These are phyloP conservation scores for Alcis repandata DNA, from an alignment of 2,888 invertebrate species.

Conservation along the genomic window DNA sequence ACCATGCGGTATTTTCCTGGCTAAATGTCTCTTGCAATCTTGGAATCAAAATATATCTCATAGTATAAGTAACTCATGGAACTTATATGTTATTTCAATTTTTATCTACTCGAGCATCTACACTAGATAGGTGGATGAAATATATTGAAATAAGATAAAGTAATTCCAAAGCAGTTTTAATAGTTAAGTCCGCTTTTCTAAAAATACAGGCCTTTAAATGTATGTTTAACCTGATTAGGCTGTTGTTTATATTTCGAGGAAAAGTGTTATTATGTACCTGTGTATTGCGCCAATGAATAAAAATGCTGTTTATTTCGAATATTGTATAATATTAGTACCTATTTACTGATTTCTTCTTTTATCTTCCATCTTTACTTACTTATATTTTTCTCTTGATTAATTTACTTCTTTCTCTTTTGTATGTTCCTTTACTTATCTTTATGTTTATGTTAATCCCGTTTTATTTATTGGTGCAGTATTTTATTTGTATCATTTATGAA, in stretches of 20 bases:
- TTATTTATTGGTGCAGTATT: slow-evolving; percentile 75
- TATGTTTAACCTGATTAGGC: slow-evolving; percentile 63
- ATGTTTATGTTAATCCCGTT: slow-evolving; percentile 50
- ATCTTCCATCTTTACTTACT: slow-evolving; percentile 3
- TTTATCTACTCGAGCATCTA: slow-evolving; percentile 56
- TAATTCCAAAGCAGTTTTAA: slow-evolving; percentile 62
- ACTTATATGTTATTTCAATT: slow-evolving; percentile 68
- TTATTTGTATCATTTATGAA: slow-evolving; percentile 61
- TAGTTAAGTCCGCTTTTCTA: slow-evolving; percentile 38
- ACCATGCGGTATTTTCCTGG: slow-evolving; percentile 9
- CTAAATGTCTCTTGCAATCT: slow-evolving; percentile 58
- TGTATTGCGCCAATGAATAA: slow-evolving; percentile 77
- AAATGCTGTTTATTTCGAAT: slow-evolving; percentile 34
- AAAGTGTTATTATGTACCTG: slow-evolving; percentile 78
- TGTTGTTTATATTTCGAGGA: slow-evolving; percentile 67
- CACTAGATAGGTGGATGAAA: slow-evolving; percentile 56
- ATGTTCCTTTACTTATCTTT: slow-evolving; percentile 34
- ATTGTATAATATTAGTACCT: not conserved
- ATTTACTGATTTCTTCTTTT: not conserved
- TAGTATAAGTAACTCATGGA: slow-evolving; percentile 65
- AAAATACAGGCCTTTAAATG: slow-evolving; percentile 48
- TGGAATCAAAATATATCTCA: slow-evolving; percentile 60
- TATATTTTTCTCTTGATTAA: slow-evolving; percentile 21
- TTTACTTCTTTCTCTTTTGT: slow-evolving; percentile 2
- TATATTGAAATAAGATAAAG: slow-evolving; percentile 63